These are phyloP conservation scores for Arge pagana DNA, from an alignment of 2,888 invertebrate species.

Conservation along the genomic window DNA sequence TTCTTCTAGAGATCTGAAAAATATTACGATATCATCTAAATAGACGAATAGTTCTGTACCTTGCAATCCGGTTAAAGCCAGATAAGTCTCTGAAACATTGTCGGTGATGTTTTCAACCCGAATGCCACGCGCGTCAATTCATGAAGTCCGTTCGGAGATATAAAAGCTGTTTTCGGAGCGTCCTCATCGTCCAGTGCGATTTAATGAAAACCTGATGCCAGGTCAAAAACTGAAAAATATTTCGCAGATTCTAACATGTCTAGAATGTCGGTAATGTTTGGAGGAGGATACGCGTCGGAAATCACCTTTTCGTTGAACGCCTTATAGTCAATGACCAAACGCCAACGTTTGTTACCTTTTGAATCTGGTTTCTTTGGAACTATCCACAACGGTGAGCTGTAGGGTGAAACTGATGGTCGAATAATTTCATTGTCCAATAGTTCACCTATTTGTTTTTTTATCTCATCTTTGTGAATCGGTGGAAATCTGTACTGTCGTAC, in stretches of 20 bases:
- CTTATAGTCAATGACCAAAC: conserved; percentile 26
- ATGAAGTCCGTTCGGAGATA: conserved; percentile 17
- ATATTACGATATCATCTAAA: conserved; percentile 15
- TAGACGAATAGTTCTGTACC: conserved; percentile 13
- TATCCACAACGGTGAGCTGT: conserved; percentile 44
- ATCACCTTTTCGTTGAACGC: conserved; percentile 5
- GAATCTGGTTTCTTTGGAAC: conserved; percentile 43
- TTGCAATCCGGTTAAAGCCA: conserved; percentile 19
- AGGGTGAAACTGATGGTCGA: conserved; percentile 37
- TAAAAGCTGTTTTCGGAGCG: not conserved
- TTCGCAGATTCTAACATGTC: conserved; percentile 5
- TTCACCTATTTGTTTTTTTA: not conserved
- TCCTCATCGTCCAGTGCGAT: conserved; percentile 1
- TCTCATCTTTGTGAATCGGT: conserved; percentile 11
- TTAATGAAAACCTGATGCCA: conserved; percentile 11
- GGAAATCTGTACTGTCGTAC: conserved; percentile 6
- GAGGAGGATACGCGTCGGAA: conserved; percentile 22
- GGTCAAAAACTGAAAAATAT: conserved; percentile 14
- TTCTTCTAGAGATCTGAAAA: not conserved
- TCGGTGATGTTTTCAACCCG: conserved; percentile 15
- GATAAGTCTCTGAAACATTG: conserved; percentile 27
- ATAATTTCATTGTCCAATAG: conserved; percentile 23
- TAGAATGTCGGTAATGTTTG: conserved; percentile 13
- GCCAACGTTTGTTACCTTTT: conserved; percentile 26
- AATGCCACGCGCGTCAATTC: conserved; percentile 27